Evolutionary conservation across 2,888 invertebrate species (phyloP).

Genomic region (Noctuana brunneofusca): DNA sequence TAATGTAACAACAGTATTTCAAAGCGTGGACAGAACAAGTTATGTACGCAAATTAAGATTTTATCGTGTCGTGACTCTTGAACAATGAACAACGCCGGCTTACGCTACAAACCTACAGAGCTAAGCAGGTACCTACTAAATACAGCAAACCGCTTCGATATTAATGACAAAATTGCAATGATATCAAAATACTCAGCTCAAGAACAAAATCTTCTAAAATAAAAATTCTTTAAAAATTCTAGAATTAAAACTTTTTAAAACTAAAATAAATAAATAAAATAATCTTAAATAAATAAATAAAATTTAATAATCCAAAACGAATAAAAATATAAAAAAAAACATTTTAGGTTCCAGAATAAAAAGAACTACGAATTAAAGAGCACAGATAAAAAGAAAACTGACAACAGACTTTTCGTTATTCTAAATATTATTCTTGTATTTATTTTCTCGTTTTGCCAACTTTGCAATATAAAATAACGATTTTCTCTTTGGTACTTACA

Average conservation of each 20-base stretch:
- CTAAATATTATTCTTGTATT: not conserved
- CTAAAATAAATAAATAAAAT: too few species aligned
- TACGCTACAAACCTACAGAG: conserved; percentile 26
- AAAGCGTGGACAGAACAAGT: conserved; percentile 54
- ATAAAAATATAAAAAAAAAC: too few species aligned
- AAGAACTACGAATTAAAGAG: not conserved
- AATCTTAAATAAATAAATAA: too few species aligned
- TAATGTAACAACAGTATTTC: conserved; percentile 43
- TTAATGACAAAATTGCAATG: not conserved
- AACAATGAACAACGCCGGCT: conserved; percentile 38
- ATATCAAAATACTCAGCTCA: not conserved
- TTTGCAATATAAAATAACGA: not conserved
- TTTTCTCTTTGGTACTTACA: too few species aligned
- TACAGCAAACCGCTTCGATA: not conserved
- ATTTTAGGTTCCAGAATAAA: not conserved
- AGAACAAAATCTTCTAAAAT: not conserved
- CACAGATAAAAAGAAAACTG: not conserved
- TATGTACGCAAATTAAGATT: conserved; percentile 70
- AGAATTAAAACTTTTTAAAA: too few species aligned
- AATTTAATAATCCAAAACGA: too few species aligned
- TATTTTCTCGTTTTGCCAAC: not conserved
- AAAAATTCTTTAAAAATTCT: too few species aligned
- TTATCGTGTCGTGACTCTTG: conserved; percentile 46
- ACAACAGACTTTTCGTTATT: not conserved
- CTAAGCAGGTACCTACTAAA: conserved; percentile 24